These are phyloP conservation scores for Nasonia giraulti DNA, from an alignment of 1,140 invertebrate genomes.

Conservation along the genomic window DNA sequence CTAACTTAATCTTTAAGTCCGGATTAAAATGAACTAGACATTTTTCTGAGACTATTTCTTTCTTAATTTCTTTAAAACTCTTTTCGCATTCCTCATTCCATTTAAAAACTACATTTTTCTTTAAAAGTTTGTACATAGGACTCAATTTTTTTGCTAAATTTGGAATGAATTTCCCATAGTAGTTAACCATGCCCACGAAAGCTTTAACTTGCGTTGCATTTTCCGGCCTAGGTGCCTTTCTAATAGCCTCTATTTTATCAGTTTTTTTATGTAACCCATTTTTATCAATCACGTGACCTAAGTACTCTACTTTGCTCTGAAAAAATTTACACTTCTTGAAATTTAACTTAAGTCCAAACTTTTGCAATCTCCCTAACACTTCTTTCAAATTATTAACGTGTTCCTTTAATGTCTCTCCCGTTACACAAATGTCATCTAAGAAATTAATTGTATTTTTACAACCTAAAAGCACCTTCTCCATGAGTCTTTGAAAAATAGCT, in stretches of 20 bases:
- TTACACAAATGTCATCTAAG: too few species aligned
- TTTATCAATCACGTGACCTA: too few species aligned
- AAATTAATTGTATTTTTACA: too few species aligned
- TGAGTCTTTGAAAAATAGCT: too few species aligned
- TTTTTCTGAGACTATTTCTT: conserved; percentile 57
- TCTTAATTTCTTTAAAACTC: conserved; percentile 69
- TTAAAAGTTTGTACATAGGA: conserved; percentile 49
- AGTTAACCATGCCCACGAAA: conserved; percentile 64
- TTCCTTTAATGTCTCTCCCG: too few species aligned
- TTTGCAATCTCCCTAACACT: too few species aligned
- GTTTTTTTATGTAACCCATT: neutral
- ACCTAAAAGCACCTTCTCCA: too few species aligned
- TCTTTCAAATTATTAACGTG: too few species aligned
- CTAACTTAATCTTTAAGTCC: conserved; percentile 37
- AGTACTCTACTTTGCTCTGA: too few species aligned
- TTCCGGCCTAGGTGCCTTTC: conserved; percentile 54
- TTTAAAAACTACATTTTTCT: conserved; percentile 48
- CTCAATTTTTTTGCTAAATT: conserved; percentile 55
- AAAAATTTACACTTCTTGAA: too few species aligned
- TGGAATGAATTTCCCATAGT: conserved; percentile 62
- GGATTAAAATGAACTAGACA: conserved; percentile 53
- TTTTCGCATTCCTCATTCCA: conserved; percentile 33
- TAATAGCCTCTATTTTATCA: conserved; percentile 56
- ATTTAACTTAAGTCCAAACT: too few species aligned
- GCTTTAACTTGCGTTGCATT: conserved; percentile 56